phyloP scores from a whole-genome alignment of 2,797 vertebrate species.

The Pangasius mekongensis region DNA sequence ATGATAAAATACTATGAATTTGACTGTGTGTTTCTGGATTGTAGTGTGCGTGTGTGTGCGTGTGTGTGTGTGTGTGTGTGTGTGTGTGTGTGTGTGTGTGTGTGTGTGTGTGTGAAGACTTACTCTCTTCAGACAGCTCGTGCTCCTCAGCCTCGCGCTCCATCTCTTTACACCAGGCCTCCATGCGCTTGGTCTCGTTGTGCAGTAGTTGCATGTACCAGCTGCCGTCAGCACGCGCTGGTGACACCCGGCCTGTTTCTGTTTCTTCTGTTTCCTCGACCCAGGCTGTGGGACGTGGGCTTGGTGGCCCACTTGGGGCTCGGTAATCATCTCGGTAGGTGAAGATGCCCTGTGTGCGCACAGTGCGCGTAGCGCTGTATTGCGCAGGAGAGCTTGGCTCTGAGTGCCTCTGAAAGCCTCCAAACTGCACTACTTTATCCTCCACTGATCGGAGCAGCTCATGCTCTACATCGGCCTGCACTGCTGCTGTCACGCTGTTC shows the following conservation, averaged over 20 bases:
- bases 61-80: conserved; percentile 1
- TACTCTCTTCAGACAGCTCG: conserved; percentile 94
- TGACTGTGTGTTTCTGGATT: neutral
- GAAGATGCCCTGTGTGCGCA: conserved; percentile 96
- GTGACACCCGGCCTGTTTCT: conserved; percentile 85
- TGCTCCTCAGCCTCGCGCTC: conserved; percentile 96
- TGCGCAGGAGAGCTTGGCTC: conserved; percentile 97
- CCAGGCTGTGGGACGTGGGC: conserved; percentile 78
- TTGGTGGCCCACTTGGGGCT: conserved; percentile 84
- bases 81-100: neutral
- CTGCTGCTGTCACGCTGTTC: conserved; percentile 95
- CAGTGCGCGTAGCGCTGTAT: conserved; percentile 92
- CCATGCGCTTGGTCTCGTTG: conserved; percentile 93
- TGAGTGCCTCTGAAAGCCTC: conserved; percentile 94
- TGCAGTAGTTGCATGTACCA: conserved; percentile 98
- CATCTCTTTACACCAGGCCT: conserved; percentile 98
- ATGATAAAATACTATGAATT: neutral
- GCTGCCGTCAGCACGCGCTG: conserved; percentile 89
- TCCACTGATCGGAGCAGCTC: conserved; percentile 93
- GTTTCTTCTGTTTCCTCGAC: conserved; percentile 77
- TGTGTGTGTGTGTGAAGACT: conserved; percentile 65
- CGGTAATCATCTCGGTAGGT: conserved; percentile 97
- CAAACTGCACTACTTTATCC: conserved; percentile 97
- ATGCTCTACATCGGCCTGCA: conserved; percentile 95
- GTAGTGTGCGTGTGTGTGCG: neutral